Conservation (phyloP, 2,888 invertebrate species). For the Sesia apiformis region DNA sequence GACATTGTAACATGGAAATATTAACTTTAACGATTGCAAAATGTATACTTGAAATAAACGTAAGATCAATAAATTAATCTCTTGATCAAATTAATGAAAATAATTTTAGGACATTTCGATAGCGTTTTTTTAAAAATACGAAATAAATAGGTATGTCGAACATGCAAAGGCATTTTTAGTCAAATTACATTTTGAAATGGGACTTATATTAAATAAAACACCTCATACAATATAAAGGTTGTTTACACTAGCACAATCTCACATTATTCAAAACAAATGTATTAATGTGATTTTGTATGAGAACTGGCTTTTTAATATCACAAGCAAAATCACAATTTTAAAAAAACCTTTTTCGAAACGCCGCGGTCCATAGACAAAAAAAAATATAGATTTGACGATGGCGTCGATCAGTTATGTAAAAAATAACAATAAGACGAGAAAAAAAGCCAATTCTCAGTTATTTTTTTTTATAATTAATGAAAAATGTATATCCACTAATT, state of each 20-base stretch:
- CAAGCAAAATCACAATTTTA: slow-evolving; percentile 5
- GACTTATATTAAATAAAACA: background rate
- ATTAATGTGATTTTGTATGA: slow-evolving; percentile 52
- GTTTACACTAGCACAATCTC: slow-evolving; percentile 31
- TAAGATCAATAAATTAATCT: too few relatives aligned
- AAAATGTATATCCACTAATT: slow-evolving; percentile 26
- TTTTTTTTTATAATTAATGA: slow-evolving; percentile 2
- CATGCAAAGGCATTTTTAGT: too few relatives aligned
- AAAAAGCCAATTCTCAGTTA: slow-evolving; percentile 16
- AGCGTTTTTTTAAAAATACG: too few relatives aligned
- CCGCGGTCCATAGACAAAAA: slow-evolving; percentile 8
- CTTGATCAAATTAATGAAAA: too few relatives aligned
- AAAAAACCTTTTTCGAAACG: background rate
- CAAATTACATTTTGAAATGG: background rate
- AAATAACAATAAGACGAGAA: slow-evolving; percentile 3
- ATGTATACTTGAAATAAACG: too few relatives aligned
- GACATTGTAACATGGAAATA: too few relatives aligned
- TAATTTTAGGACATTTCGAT: too few relatives aligned
- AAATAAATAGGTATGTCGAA: too few relatives aligned
- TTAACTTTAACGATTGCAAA: too few relatives aligned
- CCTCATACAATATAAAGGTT: background rate
- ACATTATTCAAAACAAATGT: slow-evolving; percentile 64
- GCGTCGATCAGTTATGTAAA: slow-evolving; percentile 2
- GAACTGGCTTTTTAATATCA: slow-evolving; percentile 37
- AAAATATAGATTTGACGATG: background rate